phyloP scores from a whole-genome alignment of 2,797 vertebrate genomes.

The Scarus forsteni region DNA sequence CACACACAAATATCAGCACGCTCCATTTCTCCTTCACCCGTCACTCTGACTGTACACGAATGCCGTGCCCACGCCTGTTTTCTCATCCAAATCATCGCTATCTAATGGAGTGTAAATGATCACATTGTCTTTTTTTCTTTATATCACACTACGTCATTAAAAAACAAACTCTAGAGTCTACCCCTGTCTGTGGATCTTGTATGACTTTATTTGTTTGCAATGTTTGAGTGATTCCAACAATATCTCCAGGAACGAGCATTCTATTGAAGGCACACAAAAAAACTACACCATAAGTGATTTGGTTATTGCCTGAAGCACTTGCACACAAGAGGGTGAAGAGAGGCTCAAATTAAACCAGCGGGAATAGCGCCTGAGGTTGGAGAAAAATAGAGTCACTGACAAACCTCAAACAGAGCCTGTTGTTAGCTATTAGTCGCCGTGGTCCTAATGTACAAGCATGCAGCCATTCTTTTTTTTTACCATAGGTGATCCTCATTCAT shows the following conservation, averaged over 20 bases:
- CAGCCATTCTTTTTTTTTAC: conserved; percentile 5
- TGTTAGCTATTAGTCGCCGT: conserved; percentile 34
- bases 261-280: conserved; percentile 43
- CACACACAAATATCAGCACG: conserved; percentile 18
- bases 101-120: conserved; percentile 32
- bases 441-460: conserved; percentile 21
- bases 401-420: conserved; percentile 41
- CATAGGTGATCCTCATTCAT: conserved; percentile 1
- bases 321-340: conserved; percentile 44
- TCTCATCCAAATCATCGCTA: conserved; percentile 15
- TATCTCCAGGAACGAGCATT: conserved; percentile 28
- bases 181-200: conserved; percentile 28
- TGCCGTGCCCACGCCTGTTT: background rate
- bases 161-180: background rate
- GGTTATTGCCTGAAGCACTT: conserved; percentile 63
- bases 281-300: conserved; percentile 59
- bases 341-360: conserved; percentile 74
- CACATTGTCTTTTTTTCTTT: conserved; percentile 25
- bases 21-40: conserved; percentile 39
- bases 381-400: conserved; percentile 43
- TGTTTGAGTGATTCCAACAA: conserved; percentile 33
- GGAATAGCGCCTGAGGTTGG: conserved; percentile 58
- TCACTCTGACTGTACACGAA: conserved; percentile 26
- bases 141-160: conserved; percentile 2
- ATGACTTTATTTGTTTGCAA: conserved; percentile 32